A percentile compares a stretch with the other conserved stretches of the same genome.
Evolutionary conservation across 53 echinoderm and acorn worm genomes (phyloP).

Genomic region (Stichopus horrens): DNA sequence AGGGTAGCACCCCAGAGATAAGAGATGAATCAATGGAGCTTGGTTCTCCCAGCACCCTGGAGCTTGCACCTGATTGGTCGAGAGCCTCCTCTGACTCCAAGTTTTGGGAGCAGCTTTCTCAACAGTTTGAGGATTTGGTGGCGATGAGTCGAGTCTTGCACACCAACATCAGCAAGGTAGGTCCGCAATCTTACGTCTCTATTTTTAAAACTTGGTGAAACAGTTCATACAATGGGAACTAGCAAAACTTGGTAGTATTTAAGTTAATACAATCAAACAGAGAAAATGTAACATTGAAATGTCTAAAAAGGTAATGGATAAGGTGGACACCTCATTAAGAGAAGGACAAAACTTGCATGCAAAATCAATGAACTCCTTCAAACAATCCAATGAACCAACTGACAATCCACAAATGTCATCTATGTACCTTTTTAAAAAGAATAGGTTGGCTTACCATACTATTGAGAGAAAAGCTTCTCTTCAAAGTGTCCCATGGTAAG

Average conservation of each 20-base stretch:
- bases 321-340: too few relatives aligned
- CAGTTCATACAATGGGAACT: too few relatives aligned
- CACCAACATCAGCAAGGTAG: slow-evolving; percentile 76
- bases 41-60: slow-evolving; percentile 51
- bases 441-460: background rate
- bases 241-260: too few relatives aligned
- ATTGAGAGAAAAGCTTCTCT: background rate
- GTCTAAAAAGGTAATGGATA: too few relatives aligned
- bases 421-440: background rate
- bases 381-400: too few relatives aligned
- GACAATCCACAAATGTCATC: background rate
- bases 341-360: too few relatives aligned
- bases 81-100: slow-evolving; percentile 59
- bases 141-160: slow-evolving; percentile 77
- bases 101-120: slow-evolving; percentile 76
- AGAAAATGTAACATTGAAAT: too few relatives aligned
- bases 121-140: slow-evolving; percentile 81
- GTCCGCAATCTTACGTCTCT: background rate
- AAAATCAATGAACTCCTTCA: too few relatives aligned
- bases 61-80: slow-evolving; percentile 75
- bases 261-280: too few relatives aligned
- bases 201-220: background rate
- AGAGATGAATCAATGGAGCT: slow-evolving; percentile 34
- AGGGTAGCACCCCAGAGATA: background rate
- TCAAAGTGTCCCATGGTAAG: slow-evolving; percentile 16